A percentile compares a stretch with the other conserved stretches of the same genome.
These are phyloP conservation scores for Sapajus apella DNA, from an alignment of 2,113 vertebrate genomes.

Conservation along the genomic window DNA sequence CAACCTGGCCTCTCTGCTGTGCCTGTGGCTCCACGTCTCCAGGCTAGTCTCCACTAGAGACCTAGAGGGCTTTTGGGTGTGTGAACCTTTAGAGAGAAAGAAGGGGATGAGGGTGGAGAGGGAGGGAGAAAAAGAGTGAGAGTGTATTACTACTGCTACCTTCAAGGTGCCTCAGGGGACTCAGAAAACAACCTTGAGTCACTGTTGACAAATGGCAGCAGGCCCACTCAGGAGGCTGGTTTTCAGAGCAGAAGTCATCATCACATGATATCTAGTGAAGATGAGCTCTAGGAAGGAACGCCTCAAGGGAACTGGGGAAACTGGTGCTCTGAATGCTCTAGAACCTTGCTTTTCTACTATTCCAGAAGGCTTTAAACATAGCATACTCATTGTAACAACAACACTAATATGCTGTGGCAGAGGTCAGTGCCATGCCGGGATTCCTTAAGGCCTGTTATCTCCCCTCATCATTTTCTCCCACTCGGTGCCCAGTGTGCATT, in stretches of 20 bases:
- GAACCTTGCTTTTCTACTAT: neutral
- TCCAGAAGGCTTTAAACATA: neutral
- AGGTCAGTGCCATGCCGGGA: rapidly evolving
- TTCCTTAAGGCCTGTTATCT: neutral
- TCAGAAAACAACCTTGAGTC: neutral
- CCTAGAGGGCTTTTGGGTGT: neutral
- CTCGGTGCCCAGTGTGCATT: neutral
- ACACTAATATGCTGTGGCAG: too few relatives aligned
- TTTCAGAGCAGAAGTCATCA: neutral
- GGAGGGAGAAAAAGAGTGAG: neutral
- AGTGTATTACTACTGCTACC: neutral
- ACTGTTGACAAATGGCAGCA: neutral
- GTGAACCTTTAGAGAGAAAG: neutral
- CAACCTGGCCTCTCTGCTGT: too few relatives aligned
- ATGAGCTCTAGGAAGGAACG: neutral
- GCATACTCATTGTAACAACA: neutral
- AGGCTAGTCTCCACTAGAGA: neutral
- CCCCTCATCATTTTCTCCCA: neutral
- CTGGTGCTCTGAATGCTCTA: neutral
- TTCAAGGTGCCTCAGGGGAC: too few relatives aligned
- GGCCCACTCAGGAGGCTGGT: neutral
- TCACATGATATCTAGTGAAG: neutral
- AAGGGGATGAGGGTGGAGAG: neutral
- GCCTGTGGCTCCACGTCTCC: neutral
- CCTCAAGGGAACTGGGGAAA: neutral